phyloP scores from a whole-genome alignment of 2,888 invertebrate species.

The Acanthococcus lagerstroemiae region DNA sequence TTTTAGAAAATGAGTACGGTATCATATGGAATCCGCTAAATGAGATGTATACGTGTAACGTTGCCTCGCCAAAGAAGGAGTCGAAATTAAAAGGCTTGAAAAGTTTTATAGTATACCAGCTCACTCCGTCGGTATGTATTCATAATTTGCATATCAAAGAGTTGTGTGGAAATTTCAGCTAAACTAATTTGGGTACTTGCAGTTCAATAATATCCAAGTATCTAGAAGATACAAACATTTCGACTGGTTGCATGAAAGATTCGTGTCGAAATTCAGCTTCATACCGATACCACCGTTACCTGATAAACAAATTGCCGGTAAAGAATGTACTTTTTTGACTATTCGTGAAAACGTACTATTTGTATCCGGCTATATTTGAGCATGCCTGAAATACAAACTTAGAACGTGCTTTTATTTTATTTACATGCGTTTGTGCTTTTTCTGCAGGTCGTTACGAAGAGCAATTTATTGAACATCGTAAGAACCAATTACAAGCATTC shows the following conservation, averaged over 20 bases:
- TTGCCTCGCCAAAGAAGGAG: conserved; percentile 94
- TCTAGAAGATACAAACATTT: conserved; percentile 96
- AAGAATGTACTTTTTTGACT: conserved; percentile 16
- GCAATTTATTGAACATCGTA: conserved; percentile 87
- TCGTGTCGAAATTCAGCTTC: conserved; percentile 86
- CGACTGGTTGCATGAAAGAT: conserved; percentile 93
- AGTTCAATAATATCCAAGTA: conserved; percentile 84
- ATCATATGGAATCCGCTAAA: conserved; percentile 63
- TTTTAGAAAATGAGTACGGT: conserved; percentile 52
- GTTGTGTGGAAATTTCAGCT: neutral
- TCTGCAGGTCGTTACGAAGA: conserved; percentile 90
- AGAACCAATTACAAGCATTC: conserved; percentile 89
- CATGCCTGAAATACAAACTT: too few relatives aligned
- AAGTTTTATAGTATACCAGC: conserved; percentile 91
- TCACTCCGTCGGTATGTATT: conserved; percentile 67
- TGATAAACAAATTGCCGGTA: conserved; percentile 88
- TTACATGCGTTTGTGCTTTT: neutral
- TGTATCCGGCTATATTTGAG: too few relatives aligned
- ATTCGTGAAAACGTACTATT: too few relatives aligned
- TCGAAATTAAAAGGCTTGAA: conserved; percentile 95
- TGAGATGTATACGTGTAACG: conserved; percentile 69
- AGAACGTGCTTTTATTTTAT: neutral
- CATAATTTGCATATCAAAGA: neutral
- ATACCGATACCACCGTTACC: conserved; percentile 94
- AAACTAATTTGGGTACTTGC: conserved; percentile 37